Conservation (phyloP, 1,140 invertebrate species). For the Sitobion miscanthi region DNA sequence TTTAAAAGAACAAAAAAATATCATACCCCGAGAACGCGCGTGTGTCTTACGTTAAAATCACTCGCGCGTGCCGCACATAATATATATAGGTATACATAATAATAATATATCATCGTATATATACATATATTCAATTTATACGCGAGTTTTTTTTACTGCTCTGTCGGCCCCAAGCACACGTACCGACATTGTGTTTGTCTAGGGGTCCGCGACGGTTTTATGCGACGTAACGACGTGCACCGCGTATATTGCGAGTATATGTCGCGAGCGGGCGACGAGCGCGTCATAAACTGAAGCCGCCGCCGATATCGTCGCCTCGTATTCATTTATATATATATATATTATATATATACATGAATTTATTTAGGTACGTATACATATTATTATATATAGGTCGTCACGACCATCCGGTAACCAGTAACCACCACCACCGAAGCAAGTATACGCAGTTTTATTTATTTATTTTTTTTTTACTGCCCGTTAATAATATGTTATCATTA, state of each 20-base stretch:
- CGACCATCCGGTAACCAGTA: background rate
- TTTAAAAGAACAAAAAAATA: background rate
- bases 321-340: background rate
- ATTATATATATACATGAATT: background rate
- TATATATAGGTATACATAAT: background rate
- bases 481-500: background rate
- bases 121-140: background rate
- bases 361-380: background rate
- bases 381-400: background rate
- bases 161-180: background rate
- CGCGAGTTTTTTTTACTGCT: background rate
- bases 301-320: background rate
- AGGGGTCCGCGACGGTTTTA: slow-evolving; percentile 4
- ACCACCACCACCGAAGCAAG: background rate
- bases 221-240: background rate
- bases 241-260: background rate
- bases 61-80: background rate
- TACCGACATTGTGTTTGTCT: slow-evolving; percentile 1
- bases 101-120: background rate
- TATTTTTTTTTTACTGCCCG: slow-evolving; percentile 3
- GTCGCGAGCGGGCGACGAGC: background rate
- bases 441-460: background rate
- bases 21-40: background rate
- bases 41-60: background rate
- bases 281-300: background rate